A percentile compares a stretch with the other conserved stretches of the same genome.
These are phyloP conservation scores for Hirtodrosophila histrioides DNA, from an alignment of 2,888 invertebrate genomes.

Conservation along the genomic window DNA sequence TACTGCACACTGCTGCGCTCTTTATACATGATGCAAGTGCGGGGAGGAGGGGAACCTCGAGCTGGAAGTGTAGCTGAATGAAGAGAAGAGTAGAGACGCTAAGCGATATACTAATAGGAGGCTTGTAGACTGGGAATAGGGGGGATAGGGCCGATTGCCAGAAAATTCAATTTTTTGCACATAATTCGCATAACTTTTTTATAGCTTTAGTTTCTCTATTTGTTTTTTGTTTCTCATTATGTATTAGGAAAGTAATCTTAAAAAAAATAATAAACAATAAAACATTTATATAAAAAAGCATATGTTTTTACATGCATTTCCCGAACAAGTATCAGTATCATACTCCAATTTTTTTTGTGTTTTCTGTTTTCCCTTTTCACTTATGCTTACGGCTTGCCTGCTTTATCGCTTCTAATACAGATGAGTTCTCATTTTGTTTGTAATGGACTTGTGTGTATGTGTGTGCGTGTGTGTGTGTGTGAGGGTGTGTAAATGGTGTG, in stretches of 20 bases:
- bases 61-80: constrained; percentile 21
- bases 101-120: constrained; percentile 38
- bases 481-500: constrained; percentile 4
- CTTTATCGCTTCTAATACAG: constrained; percentile 36
- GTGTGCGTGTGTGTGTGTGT: constrained; percentile 11
- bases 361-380: constrained; percentile 43
- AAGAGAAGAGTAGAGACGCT: constrained; percentile 35
- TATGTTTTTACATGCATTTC: constrained; percentile 70
- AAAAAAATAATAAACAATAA: constrained; percentile 62
- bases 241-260: constrained; percentile 43
- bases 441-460: constrained; percentile 25
- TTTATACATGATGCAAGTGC: constrained; percentile 67
- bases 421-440: constrained; percentile 28
- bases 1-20: constrained; percentile 60
- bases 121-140: constrained; percentile 2
- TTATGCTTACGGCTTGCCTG: constrained; percentile 48
- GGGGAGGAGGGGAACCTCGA: constrained; percentile 14
- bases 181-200: constrained; percentile 46
- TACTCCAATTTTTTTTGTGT: constrained; percentile 49
- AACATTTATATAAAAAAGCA: constrained; percentile 74
- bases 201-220: constrained; percentile 25
- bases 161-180: constrained; percentile 49
- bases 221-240: constrained; percentile 46
- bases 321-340: constrained; percentile 48
- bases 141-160: constrained; percentile 15